phyloP scores from a whole-genome alignment of 1,140 invertebrate species.

The Drosophila malerkotliana region DNA sequence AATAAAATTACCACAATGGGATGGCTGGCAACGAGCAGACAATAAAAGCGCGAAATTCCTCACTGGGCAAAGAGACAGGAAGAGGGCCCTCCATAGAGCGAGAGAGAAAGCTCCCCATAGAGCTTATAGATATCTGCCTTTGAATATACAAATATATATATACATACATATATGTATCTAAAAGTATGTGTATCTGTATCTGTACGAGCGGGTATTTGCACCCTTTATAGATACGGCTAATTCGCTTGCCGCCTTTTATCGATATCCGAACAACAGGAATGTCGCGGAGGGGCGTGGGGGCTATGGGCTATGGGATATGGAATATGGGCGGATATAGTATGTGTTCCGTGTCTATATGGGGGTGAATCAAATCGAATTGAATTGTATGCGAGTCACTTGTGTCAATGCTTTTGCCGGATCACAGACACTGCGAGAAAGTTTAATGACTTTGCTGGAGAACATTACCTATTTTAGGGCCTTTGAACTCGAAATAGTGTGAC shows the following conservation, averaged over 20 bases:
- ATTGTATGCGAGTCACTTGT: conserved; percentile 65
- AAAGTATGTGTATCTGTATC: background rate
- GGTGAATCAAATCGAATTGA: conserved; percentile 49
- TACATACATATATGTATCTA: conserved; percentile 6
- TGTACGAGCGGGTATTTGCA: background rate
- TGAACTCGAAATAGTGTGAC: background rate
- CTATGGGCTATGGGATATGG: no score
- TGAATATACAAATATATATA: conserved; percentile 1
- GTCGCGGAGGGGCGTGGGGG: no score
- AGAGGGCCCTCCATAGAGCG: conserved; percentile 2
- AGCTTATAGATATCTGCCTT: conserved; percentile 16
- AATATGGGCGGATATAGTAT: background rate
- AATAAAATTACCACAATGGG: conserved; percentile 30
- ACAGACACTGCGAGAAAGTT: conserved; percentile 2
- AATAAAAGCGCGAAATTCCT: conserved; percentile 75
- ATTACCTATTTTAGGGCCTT: background rate
- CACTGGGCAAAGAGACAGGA: conserved; percentile 15
- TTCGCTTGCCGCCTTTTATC: conserved; percentile 57
- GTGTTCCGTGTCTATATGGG: background rate
- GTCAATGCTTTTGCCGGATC: conserved; percentile 38
- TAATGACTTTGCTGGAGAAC: background rate
- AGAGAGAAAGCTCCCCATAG: background rate
- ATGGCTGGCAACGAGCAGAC: conserved; percentile 54
- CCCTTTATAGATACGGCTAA: conserved; percentile 55
- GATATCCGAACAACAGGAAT: conserved; percentile 45